Evolutionary conservation across 2,797 vertebrate species (phyloP), one percentile per base, ranked within the genome.

Genomic region (Taeniopygia guttata): DNA sequence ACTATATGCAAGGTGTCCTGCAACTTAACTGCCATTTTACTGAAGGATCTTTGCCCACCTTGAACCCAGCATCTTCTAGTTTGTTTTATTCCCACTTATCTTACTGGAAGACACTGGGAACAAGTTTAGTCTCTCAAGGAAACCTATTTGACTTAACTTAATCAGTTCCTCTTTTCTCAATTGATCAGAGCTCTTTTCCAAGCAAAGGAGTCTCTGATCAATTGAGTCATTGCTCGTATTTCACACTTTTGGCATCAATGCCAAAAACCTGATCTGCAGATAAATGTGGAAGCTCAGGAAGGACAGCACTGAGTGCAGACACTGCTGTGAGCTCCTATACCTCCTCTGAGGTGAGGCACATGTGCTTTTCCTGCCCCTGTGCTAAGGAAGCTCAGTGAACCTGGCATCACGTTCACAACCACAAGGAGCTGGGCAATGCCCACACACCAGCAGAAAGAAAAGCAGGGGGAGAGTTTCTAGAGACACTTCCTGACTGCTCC

Each of bases 261-360:
- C 32, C 68, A 69, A 84, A 79, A 69, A 82, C 25, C 46, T 38
- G 18, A 80, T 17, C 40, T 45, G 55, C 68, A 49, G 73, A 66
- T 55, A 77, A 94, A 76, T 23, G n/a, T 0, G 0, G 63, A 20
- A 9, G 38, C 60, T 60, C 60, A 64, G 60, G 48, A 68, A 86
- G n/a, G 32, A n/a, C 62, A n/a, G 32, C 19, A 11, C 21, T 76
- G 42, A 49, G 40, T 42, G 72, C 56, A 74, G 62, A 51, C 22
- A 22, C 20, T 54, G 25, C 38, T 55, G 58, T 0, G 1, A 93
- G 43, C 34, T 66, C 46, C 32, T 17, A 25, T 1, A 40, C 11
- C 45, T 18, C 56, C 45, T 69, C 0, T 38, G 11, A 46, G 45
- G 17, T 43, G 34, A 43, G 29, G 13, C 21, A 62, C 0, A 1